phyloP scores from a whole-genome alignment of 53 echinoderm and acorn worm species.

The Stichopus horrens region DNA sequence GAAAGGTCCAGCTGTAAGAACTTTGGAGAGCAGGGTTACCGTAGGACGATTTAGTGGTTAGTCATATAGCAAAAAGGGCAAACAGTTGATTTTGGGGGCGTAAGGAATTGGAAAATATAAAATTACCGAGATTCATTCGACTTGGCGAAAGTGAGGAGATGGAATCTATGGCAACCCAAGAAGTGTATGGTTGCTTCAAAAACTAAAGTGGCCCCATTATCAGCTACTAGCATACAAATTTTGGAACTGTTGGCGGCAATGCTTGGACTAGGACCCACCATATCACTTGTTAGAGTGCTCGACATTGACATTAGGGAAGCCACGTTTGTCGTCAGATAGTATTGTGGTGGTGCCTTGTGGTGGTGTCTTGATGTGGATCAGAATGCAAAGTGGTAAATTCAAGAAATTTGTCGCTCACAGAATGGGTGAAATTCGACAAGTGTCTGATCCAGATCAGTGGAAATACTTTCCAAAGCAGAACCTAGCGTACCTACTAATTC shows the following conservation, averaged over 20 bases:
- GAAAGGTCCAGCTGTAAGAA: not conserved
- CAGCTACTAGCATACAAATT: too few relatives aligned
- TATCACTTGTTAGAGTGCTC: not conserved
- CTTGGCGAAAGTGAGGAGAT: conserved; percentile 14
- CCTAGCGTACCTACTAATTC: conserved; percentile 6
- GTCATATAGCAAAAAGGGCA: not conserved
- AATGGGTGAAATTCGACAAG: conserved; percentile 38
- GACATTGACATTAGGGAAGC: conserved; percentile 8
- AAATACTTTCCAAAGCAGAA: conserved; percentile 21
- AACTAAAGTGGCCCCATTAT: too few relatives aligned
- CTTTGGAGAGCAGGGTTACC: not conserved
- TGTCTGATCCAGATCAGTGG: conserved; percentile 39
- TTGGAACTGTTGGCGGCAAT: conserved; percentile 46
- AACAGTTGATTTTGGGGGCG: not conserved
- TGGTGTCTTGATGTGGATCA: conserved; percentile 5
- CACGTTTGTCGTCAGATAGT: conserved; percentile 31
- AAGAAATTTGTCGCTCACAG: conserved; percentile 17
- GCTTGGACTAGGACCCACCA: not conserved
- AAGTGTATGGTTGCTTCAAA: not conserved
- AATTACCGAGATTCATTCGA: conserved; percentile 17
- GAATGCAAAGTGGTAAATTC: conserved; percentile 16
- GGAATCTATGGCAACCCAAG: conserved; percentile 27
- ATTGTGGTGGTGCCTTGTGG: too few relatives aligned
- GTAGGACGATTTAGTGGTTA: conserved; percentile 10
- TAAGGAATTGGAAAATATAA: not conserved